Conservation (phyloP, 2,113 vertebrate genomes). For the Tursiops truncatus region DNA sequence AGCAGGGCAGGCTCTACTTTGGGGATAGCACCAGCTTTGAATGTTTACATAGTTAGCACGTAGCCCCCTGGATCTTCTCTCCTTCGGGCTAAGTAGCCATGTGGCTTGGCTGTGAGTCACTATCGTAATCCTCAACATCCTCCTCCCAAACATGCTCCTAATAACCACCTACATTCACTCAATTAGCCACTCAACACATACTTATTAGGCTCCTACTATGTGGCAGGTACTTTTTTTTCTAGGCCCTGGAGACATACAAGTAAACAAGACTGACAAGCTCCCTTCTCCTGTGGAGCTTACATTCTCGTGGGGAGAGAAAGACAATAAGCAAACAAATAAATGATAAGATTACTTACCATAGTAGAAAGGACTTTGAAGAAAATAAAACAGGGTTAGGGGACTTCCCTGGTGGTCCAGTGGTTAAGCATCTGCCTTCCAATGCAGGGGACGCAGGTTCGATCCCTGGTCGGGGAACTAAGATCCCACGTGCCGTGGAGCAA, state of each 20-base stretch:
- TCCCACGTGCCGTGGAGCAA: too few species aligned
- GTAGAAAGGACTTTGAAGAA: not conserved
- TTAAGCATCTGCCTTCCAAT: too few species aligned
- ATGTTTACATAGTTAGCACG: not conserved
- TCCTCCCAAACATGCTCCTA: not conserved
- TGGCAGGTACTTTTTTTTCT: not conserved
- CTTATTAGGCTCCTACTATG: not conserved
- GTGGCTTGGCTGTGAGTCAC: not conserved
- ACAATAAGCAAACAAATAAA: not conserved
- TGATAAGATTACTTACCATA: not conserved
- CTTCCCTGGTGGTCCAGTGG: too few species aligned
- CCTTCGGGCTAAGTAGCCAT: not conserved
- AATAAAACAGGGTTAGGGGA: not conserved
- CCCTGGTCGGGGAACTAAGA: too few species aligned
- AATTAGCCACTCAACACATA: not conserved
- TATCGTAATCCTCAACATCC: not conserved
- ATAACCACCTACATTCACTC: not conserved
- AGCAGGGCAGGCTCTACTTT: not conserved
- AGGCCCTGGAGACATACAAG: not conserved
- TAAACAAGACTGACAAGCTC: not conserved
- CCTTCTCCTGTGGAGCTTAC: not conserved
- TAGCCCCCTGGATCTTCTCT: not conserved
- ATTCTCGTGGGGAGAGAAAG: not conserved
- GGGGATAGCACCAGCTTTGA: not conserved
- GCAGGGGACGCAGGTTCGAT: too few species aligned